Percentiles rank a stretch among this genome's conserved stretches.
phyloP scores from a whole-genome alignment of 1,140 invertebrate genomes.

The Dendrolimus kikuchii region DNA sequence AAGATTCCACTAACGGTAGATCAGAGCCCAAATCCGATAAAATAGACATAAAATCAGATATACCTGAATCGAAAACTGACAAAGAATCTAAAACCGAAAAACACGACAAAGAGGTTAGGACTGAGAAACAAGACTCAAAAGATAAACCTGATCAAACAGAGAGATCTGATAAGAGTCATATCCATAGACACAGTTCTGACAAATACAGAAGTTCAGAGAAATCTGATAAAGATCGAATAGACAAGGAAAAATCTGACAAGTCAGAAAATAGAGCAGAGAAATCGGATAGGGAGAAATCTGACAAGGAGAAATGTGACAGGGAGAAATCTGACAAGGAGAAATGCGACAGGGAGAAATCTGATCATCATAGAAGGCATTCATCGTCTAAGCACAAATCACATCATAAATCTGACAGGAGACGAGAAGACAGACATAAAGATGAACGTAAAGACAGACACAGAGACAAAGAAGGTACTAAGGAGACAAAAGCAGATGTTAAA shows the following conservation, averaged over 20 bases:
- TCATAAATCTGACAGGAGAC: slow-evolving; percentile 48
- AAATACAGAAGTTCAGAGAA: slow-evolving; percentile 14
- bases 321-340: slow-evolving; percentile 26
- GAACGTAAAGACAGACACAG: slow-evolving; percentile 31
- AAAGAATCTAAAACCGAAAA: slow-evolving; percentile 5
- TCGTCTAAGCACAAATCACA: slow-evolving; percentile 51
- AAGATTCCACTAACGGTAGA: slow-evolving; percentile 14
- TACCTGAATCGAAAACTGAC: slow-evolving; percentile 2
- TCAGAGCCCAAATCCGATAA: slow-evolving; percentile 18
- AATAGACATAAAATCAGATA: slow-evolving; percentile 10
- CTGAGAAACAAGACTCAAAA: slow-evolving; percentile 14
- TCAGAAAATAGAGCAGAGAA: slow-evolving; percentile 5
- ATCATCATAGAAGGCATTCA: slow-evolving; percentile 48
- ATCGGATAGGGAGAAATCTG: slow-evolving; percentile 17
- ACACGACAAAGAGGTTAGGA: slow-evolving; percentile 15
- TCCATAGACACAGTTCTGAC: slow-evolving; percentile 10
- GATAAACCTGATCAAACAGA: slow-evolving; percentile 1
- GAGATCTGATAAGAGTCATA: slow-evolving; percentile 26
- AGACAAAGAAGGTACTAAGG: slow-evolving; percentile 13
- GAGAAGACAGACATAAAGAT: slow-evolving; percentile 39
- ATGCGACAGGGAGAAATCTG: slow-evolving; percentile 30
- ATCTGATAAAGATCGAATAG: slow-evolving; percentile 7
- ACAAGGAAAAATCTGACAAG: too few species aligned
- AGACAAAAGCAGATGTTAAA: slow-evolving; percentile 8
- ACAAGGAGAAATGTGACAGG: slow-evolving; percentile 20